These are phyloP conservation scores for Redunca redunca DNA, from an alignment of 2,113 vertebrate species.

Conservation along the genomic window DNA sequence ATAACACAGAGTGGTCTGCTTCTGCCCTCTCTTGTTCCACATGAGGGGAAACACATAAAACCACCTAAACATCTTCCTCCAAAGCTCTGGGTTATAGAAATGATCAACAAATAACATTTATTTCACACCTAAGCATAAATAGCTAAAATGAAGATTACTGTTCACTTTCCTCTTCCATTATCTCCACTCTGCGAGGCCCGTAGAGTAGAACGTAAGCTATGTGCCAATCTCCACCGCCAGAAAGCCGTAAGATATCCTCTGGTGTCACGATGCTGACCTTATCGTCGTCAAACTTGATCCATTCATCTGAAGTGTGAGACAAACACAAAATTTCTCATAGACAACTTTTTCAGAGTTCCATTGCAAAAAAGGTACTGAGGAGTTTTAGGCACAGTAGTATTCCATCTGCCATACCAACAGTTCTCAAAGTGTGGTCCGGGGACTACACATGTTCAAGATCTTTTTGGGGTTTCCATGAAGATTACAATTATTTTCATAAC, in stretches of 20 bases:
- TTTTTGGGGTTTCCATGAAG: neutral
- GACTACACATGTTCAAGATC: neutral
- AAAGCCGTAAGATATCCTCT: slow-evolving; percentile 96
- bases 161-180: slow-evolving; percentile 85
- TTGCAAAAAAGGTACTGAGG: neutral
- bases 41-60: slow-evolving; percentile 65
- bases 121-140: slow-evolving; percentile 95
- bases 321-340: neutral
- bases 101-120: slow-evolving; percentile 88
- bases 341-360: neutral
- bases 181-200: slow-evolving; percentile 93
- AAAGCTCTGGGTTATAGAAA: slow-evolving; percentile 80
- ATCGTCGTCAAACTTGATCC: slow-evolving; percentile 99
- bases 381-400: neutral
- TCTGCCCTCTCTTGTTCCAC: slow-evolving; percentile 50
- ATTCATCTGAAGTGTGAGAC: slow-evolving; percentile 88
- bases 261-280: slow-evolving; percentile 98
- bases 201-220: slow-evolving; percentile 99
- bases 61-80: slow-evolving; percentile 68
- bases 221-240: slow-evolving; percentile 98
- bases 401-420: neutral
- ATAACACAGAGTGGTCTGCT: slow-evolving; percentile 53
- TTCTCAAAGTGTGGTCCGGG: neutral
- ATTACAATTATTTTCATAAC: neutral
- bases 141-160: slow-evolving; percentile 85